Evolutionary conservation across 2,113 vertebrate genomes (phyloP).

Genomic region (Pseudorhombus dupliciocellatus): DNA sequence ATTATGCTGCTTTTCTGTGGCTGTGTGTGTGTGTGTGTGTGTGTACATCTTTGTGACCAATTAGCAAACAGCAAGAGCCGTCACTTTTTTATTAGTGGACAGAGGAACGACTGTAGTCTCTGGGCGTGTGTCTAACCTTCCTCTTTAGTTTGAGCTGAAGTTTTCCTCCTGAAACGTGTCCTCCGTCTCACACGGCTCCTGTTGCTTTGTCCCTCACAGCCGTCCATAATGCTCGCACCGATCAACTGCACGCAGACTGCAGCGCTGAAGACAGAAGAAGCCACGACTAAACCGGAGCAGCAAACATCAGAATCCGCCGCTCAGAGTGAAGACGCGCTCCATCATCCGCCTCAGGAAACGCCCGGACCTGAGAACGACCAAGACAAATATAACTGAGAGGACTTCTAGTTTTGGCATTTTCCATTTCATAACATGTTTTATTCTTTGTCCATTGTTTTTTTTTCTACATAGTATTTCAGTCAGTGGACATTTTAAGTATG

Average conservation of each 20-base stretch:
- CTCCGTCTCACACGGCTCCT: conserved; percentile 17
- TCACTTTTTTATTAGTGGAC: conserved; percentile 22
- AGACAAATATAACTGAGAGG: conserved; percentile 71
- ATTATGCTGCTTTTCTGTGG: conserved; percentile 10
- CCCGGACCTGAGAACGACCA: conserved; percentile 45
- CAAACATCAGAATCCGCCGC: conserved; percentile 44
- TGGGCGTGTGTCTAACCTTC: conserved; percentile 16
- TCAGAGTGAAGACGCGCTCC: conserved; percentile 59
- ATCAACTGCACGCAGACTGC: conserved; percentile 79
- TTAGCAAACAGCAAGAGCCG: not conserved
- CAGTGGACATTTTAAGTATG: conserved; percentile 31
- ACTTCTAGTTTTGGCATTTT: conserved; percentile 28
- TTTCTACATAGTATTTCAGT: conserved; percentile 22
- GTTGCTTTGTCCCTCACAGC: conserved; percentile 69
- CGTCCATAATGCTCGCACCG: conserved; percentile 84
- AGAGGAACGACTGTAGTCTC: conserved; percentile 52
- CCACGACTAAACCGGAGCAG: conserved; percentile 60
- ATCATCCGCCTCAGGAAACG: conserved; percentile 40
- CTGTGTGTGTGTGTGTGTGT: not conserved
- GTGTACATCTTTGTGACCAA: not conserved
- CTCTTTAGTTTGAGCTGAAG: conserved; percentile 10
- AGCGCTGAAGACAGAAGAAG: conserved; percentile 48
- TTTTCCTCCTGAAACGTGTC: not conserved
- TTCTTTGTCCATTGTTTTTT: conserved; percentile 31
- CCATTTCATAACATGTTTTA: conserved; percentile 43